Conservation (phyloP, 2,113 vertebrate genomes). For the Brachyhypopomus gauderio region DNA sequence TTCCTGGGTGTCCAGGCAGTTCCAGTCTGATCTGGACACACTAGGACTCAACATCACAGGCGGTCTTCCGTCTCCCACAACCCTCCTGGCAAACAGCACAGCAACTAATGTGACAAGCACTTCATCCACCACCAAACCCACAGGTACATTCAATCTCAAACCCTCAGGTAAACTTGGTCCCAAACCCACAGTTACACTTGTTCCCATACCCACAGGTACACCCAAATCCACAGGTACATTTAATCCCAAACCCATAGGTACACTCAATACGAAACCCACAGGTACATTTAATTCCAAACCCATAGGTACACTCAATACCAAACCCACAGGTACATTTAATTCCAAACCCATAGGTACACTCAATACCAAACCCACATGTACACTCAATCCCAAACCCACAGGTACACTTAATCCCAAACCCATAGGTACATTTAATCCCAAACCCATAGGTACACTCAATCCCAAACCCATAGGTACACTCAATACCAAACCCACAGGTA, state of each 20-base stretch:
- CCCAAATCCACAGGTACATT: not conserved
- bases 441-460: no score
- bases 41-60: constrained; percentile 54
- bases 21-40: constrained; percentile 40
- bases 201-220: not conserved
- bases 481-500: no score
- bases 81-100: not conserved
- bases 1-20: constrained; percentile 54
- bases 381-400: no score
- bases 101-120: not conserved
- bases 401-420: no score
- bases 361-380: not conserved
- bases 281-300: not conserved
- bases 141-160: not conserved
- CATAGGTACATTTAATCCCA: no score
- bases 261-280: not conserved
- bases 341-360: not conserved
- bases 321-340: not conserved
- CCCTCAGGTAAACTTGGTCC: not conserved
- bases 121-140: not conserved
- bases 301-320: not conserved
- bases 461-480: no score
- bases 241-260: not conserved
- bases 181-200: constrained; percentile 8
- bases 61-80: constrained; percentile 7